Conservation (phyloP, 1,140 invertebrate genomes). For the Drusus annulatus region DNA sequence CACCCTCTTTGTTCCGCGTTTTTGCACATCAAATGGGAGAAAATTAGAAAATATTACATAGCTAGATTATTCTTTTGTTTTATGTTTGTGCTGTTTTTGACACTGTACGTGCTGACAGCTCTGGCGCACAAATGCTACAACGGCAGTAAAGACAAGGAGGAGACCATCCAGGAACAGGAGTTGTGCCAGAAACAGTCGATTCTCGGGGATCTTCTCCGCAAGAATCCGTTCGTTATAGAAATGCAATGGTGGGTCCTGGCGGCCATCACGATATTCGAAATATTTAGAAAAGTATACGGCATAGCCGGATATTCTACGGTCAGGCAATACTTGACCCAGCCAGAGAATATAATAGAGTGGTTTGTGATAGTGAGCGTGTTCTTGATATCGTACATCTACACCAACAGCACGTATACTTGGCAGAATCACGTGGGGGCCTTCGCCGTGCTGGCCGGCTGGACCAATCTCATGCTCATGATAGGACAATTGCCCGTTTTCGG, state of each 20-base stretch:
- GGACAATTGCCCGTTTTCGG: slow-evolving; percentile 88
- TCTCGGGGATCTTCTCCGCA: slow-evolving; percentile 79
- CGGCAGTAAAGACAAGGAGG: slow-evolving; percentile 79
- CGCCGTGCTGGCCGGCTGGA: slow-evolving; percentile 87
- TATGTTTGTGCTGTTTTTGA: slow-evolving; percentile 84
- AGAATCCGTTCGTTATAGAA: slow-evolving; percentile 81
- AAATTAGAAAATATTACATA: slow-evolving; percentile 90
- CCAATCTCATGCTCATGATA: slow-evolving; percentile 90
- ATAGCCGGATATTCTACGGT: slow-evolving; percentile 83
- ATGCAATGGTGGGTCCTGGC: slow-evolving; percentile 85
- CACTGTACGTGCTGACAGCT: slow-evolving; percentile 83
- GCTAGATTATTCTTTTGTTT: slow-evolving; percentile 85
- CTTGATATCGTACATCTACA: slow-evolving; percentile 84
- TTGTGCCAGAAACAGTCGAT: slow-evolving; percentile 83
- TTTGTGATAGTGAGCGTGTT: slow-evolving; percentile 87
- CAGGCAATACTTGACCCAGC: slow-evolving; percentile 84
- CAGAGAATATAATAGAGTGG: slow-evolving; percentile 89
- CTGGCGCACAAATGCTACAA: slow-evolving; percentile 86
- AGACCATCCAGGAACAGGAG: slow-evolving; percentile 78
- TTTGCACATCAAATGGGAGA: slow-evolving; percentile 89
- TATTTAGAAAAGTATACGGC: slow-evolving; percentile 82
- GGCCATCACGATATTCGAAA: slow-evolving; percentile 82
- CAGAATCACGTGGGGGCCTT: slow-evolving; percentile 88
- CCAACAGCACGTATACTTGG: slow-evolving; percentile 83
- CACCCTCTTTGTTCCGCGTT: slow-evolving; percentile 89